Evolutionary conservation across 2,888 invertebrate genomes (phyloP), one percentile per base, ranked within the genome.

Genomic region (Pollenia griseotomentosa): DNA sequence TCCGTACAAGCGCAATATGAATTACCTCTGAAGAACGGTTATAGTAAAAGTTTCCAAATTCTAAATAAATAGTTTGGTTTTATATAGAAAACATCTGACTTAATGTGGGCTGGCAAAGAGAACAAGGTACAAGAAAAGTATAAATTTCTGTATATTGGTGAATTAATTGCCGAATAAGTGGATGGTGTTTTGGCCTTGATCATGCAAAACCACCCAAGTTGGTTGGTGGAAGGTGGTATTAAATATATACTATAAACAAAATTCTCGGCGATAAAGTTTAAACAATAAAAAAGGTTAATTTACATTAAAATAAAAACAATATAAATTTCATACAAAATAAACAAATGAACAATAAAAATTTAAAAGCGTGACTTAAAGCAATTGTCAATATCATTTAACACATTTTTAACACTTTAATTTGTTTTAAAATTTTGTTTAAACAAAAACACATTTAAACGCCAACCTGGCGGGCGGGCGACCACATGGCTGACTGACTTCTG

Each of bases 301-400:
- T 65, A 40, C 16, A 77, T 82, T 81, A 48, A 78, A 75, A 81
- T 53, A 63, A 66, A 53, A 63, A 73, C 23, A 19, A 55, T 42
- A 48, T 9, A 16, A 42, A 16, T 9, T 66, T 55, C 33, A 19
- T 23, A 80, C 48, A 46, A 71, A 53, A 80, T 57, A 11, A 16
- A 44, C 23, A 63, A 61, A 55, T 10, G 14, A 40, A 79, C 40
- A 75, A 65, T 83, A 75, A 83, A 83, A 83, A 42, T 86, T 59
- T 71, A 77, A 73, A 83, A 80, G 86, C 83, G 83, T 86, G 86
- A 81, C 83, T 81, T 77, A 4, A 53, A 19, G 77, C 55, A 83
- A 83, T 83, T 87, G 80, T 61, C 59, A 75, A 70, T 83, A 83
- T 63, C 61, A 82, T 68, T 74, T 78, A 40, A 83, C 65, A 83